Evolutionary conservation across 2,113 vertebrate genomes (phyloP).

Genomic region (Corythoichthys haematopterus): DNA sequence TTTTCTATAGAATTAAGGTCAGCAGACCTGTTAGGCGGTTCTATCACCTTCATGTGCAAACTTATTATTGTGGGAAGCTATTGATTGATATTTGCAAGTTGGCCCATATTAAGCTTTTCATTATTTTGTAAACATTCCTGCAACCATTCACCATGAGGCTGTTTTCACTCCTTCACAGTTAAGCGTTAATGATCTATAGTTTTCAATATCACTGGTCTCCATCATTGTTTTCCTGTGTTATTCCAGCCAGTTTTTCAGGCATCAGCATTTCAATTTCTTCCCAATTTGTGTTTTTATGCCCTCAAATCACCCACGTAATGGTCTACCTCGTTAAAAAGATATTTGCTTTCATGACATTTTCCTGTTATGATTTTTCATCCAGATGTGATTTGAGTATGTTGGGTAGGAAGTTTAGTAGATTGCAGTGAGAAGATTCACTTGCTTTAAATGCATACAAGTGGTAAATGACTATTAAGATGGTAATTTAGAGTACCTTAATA

Average conservation of each 20-base stretch:
- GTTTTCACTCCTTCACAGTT: slow-evolving; percentile 5
- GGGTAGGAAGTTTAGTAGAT: not conserved
- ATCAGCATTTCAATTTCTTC: slow-evolving; percentile 65
- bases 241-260: slow-evolving; percentile 41
- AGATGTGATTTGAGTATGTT: slow-evolving; percentile 41
- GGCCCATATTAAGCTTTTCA: not conserved
- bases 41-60: too few relatives aligned
- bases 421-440: slow-evolving; percentile 18
- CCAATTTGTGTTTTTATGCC: slow-evolving; percentile 67
- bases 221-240: slow-evolving; percentile 1
- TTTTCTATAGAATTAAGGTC: too few relatives aligned
- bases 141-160: not conserved
- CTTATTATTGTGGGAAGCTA: too few relatives aligned
- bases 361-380: slow-evolving; percentile 59
- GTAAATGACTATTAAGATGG: slow-evolving; percentile 39
- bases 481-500: slow-evolving; percentile 52
- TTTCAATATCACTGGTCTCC: slow-evolving; percentile 8
- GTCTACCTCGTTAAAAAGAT: slow-evolving; percentile 70
- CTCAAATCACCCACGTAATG: slow-evolving; percentile 68
- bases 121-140: not conserved
- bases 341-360: slow-evolving; percentile 68
- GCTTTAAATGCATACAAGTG: slow-evolving; percentile 5
- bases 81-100: not conserved
- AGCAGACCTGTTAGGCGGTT: too few relatives aligned
- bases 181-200: slow-evolving; percentile 8